A percentile compares a stretch with the other conserved stretches of the same genome.
Conservation (phyloP, 2,797 vertebrate genomes). For the Helostoma temminkii region DNA sequence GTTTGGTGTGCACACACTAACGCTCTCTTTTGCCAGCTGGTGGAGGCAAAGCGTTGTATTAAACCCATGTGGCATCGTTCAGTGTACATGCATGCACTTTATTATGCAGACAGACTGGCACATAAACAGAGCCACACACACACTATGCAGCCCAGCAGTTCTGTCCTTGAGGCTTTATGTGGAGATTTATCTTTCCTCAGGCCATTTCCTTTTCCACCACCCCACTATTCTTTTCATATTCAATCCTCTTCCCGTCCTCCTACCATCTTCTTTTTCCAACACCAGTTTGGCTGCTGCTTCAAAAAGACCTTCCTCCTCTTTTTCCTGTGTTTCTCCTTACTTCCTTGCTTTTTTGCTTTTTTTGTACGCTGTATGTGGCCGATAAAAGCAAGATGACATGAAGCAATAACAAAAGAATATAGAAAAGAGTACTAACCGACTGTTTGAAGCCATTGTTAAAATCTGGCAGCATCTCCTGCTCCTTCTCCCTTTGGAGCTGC, state of each 20-base stretch:
- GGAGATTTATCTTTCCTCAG: conserved; percentile 41
- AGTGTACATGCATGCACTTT: conserved; percentile 5
- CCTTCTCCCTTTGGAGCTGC: conserved; percentile 43
- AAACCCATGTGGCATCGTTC: conserved; percentile 60
- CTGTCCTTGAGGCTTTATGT: conserved; percentile 45
- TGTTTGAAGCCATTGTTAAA: conserved; percentile 48
- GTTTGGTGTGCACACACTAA: conserved; percentile 33
- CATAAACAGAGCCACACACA: neutral
- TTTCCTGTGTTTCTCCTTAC: conserved; percentile 1
- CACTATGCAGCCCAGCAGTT: conserved; percentile 15
- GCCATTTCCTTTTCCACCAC: conserved; percentile 16
- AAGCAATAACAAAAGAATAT: conserved; percentile 27
- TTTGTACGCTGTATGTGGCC: conserved; percentile 29
- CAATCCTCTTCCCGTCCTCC: conserved; percentile 10
- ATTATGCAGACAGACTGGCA: conserved; percentile 1
- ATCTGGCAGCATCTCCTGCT: conserved; percentile 41
- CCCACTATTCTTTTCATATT: neutral
- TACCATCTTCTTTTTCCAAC: conserved; percentile 6
- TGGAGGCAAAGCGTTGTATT: conserved; percentile 56
- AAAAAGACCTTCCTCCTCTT: conserved; percentile 13
- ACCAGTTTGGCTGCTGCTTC: conserved; percentile 35
- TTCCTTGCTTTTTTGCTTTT: conserved; percentile 8
- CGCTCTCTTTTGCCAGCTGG: conserved; percentile 57
- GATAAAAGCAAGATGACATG: conserved; percentile 40
- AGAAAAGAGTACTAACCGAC: conserved; percentile 43